phyloP scores from a whole-genome alignment of 2,113 vertebrate genomes.

The Macquaria ambigua region DNA sequence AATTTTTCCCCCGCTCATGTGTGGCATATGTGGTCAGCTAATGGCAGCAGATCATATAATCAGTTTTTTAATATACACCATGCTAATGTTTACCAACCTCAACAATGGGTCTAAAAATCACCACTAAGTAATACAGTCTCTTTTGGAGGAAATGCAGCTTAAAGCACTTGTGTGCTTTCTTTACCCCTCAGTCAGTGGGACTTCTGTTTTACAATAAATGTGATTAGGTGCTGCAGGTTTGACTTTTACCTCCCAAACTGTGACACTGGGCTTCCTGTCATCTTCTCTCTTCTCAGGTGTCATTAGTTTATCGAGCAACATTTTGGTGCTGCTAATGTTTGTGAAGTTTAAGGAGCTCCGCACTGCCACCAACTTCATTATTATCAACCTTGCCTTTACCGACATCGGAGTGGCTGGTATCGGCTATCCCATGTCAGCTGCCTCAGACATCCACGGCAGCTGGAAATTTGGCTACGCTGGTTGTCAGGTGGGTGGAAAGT shows the following conservation, averaged over 20 bases:
- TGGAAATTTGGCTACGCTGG: conserved; percentile 96
- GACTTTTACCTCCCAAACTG: neutral
- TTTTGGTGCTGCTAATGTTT: conserved; percentile 95
- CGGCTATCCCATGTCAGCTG: conserved; percentile 98
- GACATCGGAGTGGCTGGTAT: conserved; percentile 96
- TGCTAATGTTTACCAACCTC: neutral
- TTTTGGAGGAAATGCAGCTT: neutral
- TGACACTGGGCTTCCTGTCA: neutral
- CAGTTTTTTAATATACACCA: neutral
- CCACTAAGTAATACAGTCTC: neutral
- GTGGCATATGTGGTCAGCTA: neutral
- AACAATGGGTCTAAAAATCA: neutral
- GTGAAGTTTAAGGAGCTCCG: conserved; percentile 94
- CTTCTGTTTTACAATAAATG: neutral
- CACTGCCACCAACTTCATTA: conserved; percentile 95
- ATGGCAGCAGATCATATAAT: neutral
- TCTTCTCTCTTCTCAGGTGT: conserved; percentile 84
- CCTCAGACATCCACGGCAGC: conserved; percentile 94
- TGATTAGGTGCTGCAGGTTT: neutral
- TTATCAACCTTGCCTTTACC: conserved; percentile 96
- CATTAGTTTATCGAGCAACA: conserved; percentile 93
- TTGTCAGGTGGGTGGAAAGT: conserved; percentile 90
- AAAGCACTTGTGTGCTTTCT: neutral
- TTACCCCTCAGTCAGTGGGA: neutral
- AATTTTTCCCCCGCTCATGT: no score